phyloP scores from a whole-genome alignment of 2,113 vertebrate genomes.

The Neogobius melanostomus region DNA sequence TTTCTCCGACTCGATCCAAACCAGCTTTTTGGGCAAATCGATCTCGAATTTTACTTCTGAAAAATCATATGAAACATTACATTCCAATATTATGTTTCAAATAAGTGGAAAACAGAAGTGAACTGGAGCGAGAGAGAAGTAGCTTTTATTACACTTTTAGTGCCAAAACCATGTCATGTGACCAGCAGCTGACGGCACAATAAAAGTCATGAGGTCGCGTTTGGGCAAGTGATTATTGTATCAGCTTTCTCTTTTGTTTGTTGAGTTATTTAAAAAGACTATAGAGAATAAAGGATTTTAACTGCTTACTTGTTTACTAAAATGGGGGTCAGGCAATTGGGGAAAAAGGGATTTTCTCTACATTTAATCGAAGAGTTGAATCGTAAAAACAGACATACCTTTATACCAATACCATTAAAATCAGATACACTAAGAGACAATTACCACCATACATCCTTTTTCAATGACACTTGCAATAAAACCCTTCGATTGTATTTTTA shows the following conservation, averaged over 20 bases:
- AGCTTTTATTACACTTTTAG: background rate
- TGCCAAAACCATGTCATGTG: background rate
- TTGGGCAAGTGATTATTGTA: background rate
- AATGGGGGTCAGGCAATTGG: too few species aligned
- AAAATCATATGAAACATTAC: background rate
- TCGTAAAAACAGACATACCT: too few species aligned
- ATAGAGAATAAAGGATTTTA: too few species aligned
- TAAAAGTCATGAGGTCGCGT: background rate
- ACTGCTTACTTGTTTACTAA: too few species aligned
- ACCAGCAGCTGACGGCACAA: background rate
- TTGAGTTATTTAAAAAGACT: background rate
- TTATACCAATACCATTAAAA: too few species aligned
- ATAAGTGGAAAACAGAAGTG: background rate
- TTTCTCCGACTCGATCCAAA: constrained; percentile 86
- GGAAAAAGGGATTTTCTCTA: too few species aligned
- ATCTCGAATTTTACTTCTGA: constrained; percentile 90
- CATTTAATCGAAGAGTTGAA: too few species aligned
- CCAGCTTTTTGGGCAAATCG: constrained; percentile 91
- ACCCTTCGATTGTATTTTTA: too few species aligned
- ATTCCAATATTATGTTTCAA: background rate
- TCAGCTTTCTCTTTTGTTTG: background rate
- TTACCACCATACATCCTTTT: too few species aligned
- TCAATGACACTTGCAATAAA: too few species aligned
- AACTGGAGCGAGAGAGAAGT: background rate
- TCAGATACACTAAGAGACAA: too few species aligned